Evolutionary conservation across 1,140 invertebrate genomes (phyloP), one percentile per base, ranked within the genome.

Genomic region (Orchesella cincta): DNA sequence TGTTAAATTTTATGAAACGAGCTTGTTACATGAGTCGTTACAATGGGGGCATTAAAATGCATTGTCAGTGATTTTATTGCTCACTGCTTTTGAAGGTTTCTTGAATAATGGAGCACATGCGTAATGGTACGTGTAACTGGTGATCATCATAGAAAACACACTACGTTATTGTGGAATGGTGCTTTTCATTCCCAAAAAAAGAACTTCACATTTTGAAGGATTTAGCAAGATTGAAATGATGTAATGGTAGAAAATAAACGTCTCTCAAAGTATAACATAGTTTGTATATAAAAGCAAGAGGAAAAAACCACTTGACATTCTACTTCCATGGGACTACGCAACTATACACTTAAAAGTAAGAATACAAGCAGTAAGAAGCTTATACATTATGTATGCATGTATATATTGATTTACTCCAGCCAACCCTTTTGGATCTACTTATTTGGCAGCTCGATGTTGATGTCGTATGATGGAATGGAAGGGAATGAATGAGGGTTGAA

Each of bases 51-150:
- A 57, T 57, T 57, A 57, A 57, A 57, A 57, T 57, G 52, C 52
- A 57, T 57, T 57, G 52, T 57, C 52, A 57, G 52, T 57, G 52
- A 57, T 57, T 57, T 57, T 57, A 57, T 57, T 57, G 52, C 52
- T 57, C 52, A 23, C 52, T 57, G 8, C 8, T 26, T n/a, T n/a
- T 26, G 12, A 8, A 8, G 5, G 14, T 26, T 57, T 14, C 52
- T 57, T 57, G 8, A 57, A 57, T 57, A 57, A 57, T 57, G 52
- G 23, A 26, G 52, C 52, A 57, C 52, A 57, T 57, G 52, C 52
- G 52, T 57, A 57, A 57, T 57, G 52, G 52, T 3, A 12, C 52
- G 52, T 57, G 52, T 8, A 57, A 23, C 52, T n/a, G 12, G 52
- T 26, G 23, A 57, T 57, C 14, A 12, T 57, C 3, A 18, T 57